Conservation (phyloP, 2,113 vertebrate genomes). For the Acrocephalus arundinaceus region DNA sequence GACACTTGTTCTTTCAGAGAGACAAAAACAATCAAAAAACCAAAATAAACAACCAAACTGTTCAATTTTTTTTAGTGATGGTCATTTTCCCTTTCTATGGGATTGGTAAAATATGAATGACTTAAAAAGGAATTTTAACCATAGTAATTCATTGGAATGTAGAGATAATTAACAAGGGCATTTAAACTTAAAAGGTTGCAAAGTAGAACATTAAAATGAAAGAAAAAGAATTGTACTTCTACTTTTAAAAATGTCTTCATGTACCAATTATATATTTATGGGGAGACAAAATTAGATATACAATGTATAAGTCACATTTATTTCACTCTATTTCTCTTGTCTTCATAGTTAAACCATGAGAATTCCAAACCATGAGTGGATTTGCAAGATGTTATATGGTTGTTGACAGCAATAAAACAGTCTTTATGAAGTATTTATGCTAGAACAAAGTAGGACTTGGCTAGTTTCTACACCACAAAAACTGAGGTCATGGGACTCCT, state of each 20-base stretch:
- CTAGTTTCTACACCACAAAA: neutral
- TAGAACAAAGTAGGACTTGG: neutral
- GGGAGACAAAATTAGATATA: neutral
- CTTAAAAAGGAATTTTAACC: neutral
- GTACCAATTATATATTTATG: neutral
- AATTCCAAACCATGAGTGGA: neutral
- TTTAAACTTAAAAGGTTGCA: neutral
- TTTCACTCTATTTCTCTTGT: neutral
- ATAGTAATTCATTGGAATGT: neutral
- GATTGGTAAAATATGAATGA: neutral
- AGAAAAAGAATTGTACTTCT: neutral
- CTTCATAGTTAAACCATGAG: neutral
- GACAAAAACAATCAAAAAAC: neutral
- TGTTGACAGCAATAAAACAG: neutral
- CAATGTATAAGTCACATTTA: neutral
- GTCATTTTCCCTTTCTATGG: neutral
- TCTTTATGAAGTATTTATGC: neutral
- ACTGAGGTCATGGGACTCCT: neutral
- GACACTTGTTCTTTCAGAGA: neutral
- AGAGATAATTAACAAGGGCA: neutral
- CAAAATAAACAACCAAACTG: neutral
- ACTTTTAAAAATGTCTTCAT: neutral
- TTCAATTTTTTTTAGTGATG: neutral
- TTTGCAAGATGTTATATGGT: neutral
- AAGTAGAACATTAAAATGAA: neutral